phyloP scores from a whole-genome alignment of 2,888 invertebrate genomes.

The Eutolmus rufibarbis region DNA sequence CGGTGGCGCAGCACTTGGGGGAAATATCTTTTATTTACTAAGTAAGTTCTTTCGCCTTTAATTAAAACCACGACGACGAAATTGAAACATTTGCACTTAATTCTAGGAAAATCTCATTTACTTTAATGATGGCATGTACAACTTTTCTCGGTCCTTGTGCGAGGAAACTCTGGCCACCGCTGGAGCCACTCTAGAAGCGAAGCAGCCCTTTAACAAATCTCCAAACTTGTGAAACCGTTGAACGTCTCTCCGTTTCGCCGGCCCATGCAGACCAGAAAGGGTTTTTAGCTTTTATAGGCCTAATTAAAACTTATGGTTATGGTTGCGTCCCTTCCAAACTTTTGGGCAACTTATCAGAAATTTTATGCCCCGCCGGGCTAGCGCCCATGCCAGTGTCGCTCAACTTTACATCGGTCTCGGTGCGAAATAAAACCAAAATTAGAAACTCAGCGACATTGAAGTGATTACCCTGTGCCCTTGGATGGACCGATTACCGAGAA shows the following conservation, averaged over 20 bases:
- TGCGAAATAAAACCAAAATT: slow-evolving; percentile 46
- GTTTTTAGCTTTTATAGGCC: slow-evolving; percentile 47
- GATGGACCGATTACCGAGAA: slow-evolving; percentile 43
- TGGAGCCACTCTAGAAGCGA: not conserved
- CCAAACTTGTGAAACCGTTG: slow-evolving; percentile 9
- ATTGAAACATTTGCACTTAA: slow-evolving; percentile 49
- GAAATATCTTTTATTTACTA: slow-evolving; percentile 38
- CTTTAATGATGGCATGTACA: slow-evolving; percentile 47
- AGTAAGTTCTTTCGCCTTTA: slow-evolving; percentile 44
- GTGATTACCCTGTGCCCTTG: slow-evolving; percentile 38
- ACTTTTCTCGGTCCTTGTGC: not conserved
- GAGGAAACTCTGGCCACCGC: not conserved
- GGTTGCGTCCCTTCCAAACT: slow-evolving; percentile 47
- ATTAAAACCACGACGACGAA: slow-evolving; percentile 48
- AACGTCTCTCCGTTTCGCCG: not conserved
- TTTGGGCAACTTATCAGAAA: slow-evolving; percentile 48
- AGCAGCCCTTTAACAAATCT: slow-evolving; percentile 32
- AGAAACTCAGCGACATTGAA: slow-evolving; percentile 43
- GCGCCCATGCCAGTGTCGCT: not conserved
- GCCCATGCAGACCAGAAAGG: slow-evolving; percentile 43
- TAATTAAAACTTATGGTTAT: slow-evolving; percentile 49
- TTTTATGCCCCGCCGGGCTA: slow-evolving; percentile 45
- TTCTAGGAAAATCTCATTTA: slow-evolving; percentile 48
- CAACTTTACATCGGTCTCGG: slow-evolving; percentile 21
- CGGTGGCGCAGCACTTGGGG: not conserved